Percentiles rank a stretch among this genome's conserved stretches.
phyloP scores from a whole-genome alignment of 2,888 invertebrate genomes.

The Autographa pulchrina region DNA sequence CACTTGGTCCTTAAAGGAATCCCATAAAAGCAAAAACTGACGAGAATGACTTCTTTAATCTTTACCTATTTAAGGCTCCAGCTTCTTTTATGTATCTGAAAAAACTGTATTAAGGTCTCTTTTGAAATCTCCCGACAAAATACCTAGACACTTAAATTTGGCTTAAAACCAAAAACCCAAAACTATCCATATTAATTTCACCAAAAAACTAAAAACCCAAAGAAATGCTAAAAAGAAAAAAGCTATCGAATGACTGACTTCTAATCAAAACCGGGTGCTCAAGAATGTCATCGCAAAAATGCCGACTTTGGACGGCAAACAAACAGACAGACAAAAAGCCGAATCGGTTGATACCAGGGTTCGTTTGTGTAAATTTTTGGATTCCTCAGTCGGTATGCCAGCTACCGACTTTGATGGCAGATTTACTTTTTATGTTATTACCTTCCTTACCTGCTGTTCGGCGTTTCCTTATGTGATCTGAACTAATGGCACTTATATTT shows the following conservation, averaged over 20 bases:
- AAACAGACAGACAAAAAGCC: conserved; percentile 78
- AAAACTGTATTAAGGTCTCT: neutral
- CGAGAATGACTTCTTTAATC: too few relatives aligned
- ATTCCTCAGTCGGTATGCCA: conserved; percentile 70
- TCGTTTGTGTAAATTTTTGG: conserved; percentile 85
- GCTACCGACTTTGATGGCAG: conserved; percentile 55
- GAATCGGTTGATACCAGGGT: conserved; percentile 82
- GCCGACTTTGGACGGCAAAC: conserved; percentile 55
- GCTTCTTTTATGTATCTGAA: neutral
- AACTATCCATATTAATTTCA: conserved; percentile 60
- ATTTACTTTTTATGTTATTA: conserved; percentile 46
- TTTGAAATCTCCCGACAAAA: neutral
- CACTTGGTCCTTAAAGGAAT: too few relatives aligned
- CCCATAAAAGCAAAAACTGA: too few relatives aligned
- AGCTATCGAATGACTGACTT: conserved; percentile 61
- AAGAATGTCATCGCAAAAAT: conserved; percentile 83
- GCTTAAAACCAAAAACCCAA: conserved; percentile 15
- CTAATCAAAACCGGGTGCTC: conserved; percentile 81
- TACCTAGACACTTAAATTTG: conserved; percentile 8
- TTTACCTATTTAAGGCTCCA: too few relatives aligned
- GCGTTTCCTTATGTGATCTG: conserved; percentile 19
- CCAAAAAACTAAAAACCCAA: conserved; percentile 53
- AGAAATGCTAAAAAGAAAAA: conserved; percentile 55
- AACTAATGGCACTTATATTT: conserved; percentile 34
- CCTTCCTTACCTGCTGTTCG: conserved; percentile 36